Conservation (phyloP, 2,797 vertebrate species). For the Esox masquinongy region DNA sequence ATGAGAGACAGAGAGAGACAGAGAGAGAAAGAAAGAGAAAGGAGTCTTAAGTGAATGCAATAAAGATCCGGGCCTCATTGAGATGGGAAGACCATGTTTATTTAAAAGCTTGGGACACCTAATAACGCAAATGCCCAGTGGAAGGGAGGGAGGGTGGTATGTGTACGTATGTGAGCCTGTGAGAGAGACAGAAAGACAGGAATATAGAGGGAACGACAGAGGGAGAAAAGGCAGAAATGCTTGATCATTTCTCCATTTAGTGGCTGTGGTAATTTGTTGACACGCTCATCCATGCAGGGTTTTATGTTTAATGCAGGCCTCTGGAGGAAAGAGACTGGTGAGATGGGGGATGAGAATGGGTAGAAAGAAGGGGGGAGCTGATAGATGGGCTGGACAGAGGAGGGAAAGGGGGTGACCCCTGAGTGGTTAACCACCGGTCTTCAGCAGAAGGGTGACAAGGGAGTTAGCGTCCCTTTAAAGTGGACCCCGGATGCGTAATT, state of each 20-base stretch:
- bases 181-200: slow-evolving; percentile 39
- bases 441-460: slow-evolving; percentile 61
- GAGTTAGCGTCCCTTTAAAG: slow-evolving; percentile 72
- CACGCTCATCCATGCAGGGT: slow-evolving; percentile 83
- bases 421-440: slow-evolving; percentile 66
- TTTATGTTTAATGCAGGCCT: slow-evolving; percentile 86
- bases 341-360: background rate
- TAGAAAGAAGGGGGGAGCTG: slow-evolving; percentile 33
- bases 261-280: slow-evolving; percentile 84
- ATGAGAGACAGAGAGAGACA: slow-evolving; percentile 60
- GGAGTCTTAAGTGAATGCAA: slow-evolving; percentile 76
- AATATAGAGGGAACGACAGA: slow-evolving; percentile 31
- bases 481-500: slow-evolving; percentile 78
- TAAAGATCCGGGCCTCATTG: slow-evolving; percentile 66
- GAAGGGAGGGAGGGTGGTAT: slow-evolving; percentile 46
- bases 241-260: slow-evolving; percentile 76
- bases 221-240: slow-evolving; percentile 55
- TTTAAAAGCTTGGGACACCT: slow-evolving; percentile 76
- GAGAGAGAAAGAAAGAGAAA: slow-evolving; percentile 38
- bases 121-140: slow-evolving; percentile 68
- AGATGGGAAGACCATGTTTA: slow-evolving; percentile 77
- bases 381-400: slow-evolving; percentile 19
- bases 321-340: slow-evolving; percentile 55
- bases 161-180: background rate
- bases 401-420: slow-evolving; percentile 27